Conservation (phyloP, 2,888 invertebrate species). For the Oscheius sp. region DNA sequence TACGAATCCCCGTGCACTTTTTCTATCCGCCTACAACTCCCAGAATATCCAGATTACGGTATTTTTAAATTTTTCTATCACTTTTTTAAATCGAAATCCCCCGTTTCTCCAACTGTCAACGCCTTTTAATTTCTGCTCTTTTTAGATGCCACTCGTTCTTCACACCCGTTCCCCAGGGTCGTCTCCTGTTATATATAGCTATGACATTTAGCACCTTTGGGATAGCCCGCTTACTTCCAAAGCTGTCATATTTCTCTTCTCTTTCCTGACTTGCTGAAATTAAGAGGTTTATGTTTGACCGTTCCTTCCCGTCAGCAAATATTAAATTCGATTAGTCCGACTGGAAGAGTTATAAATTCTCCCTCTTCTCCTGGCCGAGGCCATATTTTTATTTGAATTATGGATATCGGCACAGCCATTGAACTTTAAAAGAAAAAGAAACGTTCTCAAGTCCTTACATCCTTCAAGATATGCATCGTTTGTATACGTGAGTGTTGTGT, state of each 20-base stretch:
- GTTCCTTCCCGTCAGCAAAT: slow-evolving; percentile 16
- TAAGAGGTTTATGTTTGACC: slow-evolving; percentile 16
- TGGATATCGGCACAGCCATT: not conserved
- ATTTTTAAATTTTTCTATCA: no score
- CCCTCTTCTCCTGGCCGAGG: not conserved
- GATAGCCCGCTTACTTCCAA: not conserved
- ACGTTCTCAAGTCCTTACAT: not conserved
- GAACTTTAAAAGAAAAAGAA: no score
- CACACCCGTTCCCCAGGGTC: not conserved
- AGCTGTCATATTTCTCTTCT: not conserved
- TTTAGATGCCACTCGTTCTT: slow-evolving; percentile 17
- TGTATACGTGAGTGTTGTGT: slow-evolving; percentile 26
- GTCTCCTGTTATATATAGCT: slow-evolving; percentile 14
- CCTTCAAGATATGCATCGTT: not conserved
- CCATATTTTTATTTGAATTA: not conserved
- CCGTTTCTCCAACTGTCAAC: not conserved
- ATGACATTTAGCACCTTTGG: slow-evolving; percentile 14
- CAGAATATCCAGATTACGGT: no score
- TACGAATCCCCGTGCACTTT: no score
- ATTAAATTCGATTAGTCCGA: slow-evolving; percentile 16
- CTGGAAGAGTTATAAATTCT: not conserved
- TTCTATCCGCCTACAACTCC: no score
- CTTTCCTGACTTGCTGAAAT: not conserved
- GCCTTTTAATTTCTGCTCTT: not conserved
- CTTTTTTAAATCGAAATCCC: not conserved